Percentiles rank a stretch among this genome's conserved stretches.
Conservation (phyloP, 2,888 invertebrate species). For the Anthophora plumipes region DNA sequence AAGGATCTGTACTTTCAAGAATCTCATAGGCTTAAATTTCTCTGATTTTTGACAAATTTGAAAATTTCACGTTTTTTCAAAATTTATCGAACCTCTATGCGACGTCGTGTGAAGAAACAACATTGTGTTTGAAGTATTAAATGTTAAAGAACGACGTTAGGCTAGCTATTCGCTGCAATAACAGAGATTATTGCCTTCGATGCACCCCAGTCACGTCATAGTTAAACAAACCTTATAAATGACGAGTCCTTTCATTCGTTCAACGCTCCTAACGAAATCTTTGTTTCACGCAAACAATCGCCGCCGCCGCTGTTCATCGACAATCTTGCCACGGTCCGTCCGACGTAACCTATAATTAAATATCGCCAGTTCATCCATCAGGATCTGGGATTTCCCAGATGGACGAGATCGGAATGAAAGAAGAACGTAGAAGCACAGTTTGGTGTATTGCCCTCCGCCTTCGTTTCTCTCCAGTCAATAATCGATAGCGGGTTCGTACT, state of each 20-base stretch:
- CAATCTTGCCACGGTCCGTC: constrained; percentile 10
- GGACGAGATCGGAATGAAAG: constrained; percentile 62
- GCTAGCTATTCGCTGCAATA: too few species aligned
- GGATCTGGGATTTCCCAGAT: constrained; percentile 75
- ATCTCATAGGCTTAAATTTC: too few species aligned
- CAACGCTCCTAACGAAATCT: background rate
- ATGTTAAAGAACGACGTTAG: too few species aligned
- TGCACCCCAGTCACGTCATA: too few species aligned
- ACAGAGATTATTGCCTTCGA: too few species aligned
- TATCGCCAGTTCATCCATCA: constrained; percentile 72
- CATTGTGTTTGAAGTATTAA: too few species aligned
- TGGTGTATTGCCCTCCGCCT: constrained; percentile 57
- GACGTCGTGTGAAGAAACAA: too few species aligned
- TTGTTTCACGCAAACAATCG: background rate
- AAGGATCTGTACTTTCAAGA: too few species aligned
- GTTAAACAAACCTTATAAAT: background rate
- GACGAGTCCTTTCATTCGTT: background rate
- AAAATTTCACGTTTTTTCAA: too few species aligned
- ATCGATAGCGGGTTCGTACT: constrained; percentile 77
- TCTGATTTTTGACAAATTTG: too few species aligned
- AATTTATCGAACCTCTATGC: too few species aligned
- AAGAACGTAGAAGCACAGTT: constrained; percentile 32
- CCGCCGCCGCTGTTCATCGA: background rate
- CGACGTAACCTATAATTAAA: constrained; percentile 70
- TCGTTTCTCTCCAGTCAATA: constrained; percentile 76